phyloP scores from a whole-genome alignment of 2,888 invertebrate species.

The Macrophya alboannulata region DNA sequence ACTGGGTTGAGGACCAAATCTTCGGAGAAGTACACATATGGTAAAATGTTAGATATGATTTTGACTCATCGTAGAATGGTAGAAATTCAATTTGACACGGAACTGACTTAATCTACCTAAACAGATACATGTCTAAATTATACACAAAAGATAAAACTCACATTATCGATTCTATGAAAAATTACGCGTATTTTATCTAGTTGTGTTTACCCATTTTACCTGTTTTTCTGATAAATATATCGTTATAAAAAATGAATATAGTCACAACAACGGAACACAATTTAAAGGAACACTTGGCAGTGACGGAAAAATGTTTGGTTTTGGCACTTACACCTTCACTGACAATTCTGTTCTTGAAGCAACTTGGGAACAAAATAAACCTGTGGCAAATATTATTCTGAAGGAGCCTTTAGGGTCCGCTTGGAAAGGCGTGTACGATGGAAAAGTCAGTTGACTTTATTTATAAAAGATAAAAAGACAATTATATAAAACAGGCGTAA shows the following conservation, averaged over 20 bases:
- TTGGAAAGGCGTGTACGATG: conserved; percentile 81
- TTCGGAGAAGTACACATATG: conserved; percentile 68
- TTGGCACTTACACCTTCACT: conserved; percentile 81
- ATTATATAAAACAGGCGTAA: conserved; percentile 10
- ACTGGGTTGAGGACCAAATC: conserved; percentile 83
- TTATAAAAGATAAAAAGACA: background rate
- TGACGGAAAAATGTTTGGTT: conserved; percentile 81
- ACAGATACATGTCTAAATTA: too few species aligned
- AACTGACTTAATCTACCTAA: background rate
- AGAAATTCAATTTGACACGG: background rate
- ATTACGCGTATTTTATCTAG: background rate
- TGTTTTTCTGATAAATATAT: background rate
- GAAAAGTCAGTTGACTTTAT: conserved; percentile 72
- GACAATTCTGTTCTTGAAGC: conserved; percentile 81
- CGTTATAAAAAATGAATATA: conserved; percentile 68
- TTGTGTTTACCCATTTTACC: too few species aligned
- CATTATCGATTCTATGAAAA: background rate
- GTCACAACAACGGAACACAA: conserved; percentile 80
- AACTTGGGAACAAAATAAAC: conserved; percentile 82
- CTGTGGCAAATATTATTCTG: conserved; percentile 79
- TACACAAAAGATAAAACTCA: background rate
- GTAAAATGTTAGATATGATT: conserved; percentile 35
- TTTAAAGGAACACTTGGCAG: conserved; percentile 81
- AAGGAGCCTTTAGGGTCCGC: conserved; percentile 81
- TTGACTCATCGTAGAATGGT: background rate